These are phyloP conservation scores for Nephrotoma appendiculata DNA, from an alignment of 2,888 invertebrate species.

Conservation along the genomic window DNA sequence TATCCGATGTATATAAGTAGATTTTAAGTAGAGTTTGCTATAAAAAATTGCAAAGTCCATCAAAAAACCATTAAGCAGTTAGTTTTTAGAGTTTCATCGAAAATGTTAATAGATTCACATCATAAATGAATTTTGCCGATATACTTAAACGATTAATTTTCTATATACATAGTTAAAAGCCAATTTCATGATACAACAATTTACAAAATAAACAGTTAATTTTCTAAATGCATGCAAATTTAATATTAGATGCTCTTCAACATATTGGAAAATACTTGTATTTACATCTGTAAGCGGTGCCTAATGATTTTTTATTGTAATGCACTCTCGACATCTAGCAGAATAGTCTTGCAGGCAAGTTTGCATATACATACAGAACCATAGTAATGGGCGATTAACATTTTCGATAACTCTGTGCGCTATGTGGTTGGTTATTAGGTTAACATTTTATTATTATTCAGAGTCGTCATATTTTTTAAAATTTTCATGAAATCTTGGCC, in stretches of 20 bases:
- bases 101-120: background rate
- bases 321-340: background rate
- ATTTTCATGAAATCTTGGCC: background rate
- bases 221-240: background rate
- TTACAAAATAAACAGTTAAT: background rate
- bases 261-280: background rate
- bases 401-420: background rate
- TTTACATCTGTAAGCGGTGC: background rate
- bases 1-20: background rate
- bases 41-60: background rate
- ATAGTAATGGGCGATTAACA: background rate
- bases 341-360: background rate
- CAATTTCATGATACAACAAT: background rate
- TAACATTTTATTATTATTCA: background rate
- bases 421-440: background rate
- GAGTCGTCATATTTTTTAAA: background rate
- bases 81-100: background rate
- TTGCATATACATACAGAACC: background rate
- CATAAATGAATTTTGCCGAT: background rate
- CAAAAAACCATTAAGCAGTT: background rate
- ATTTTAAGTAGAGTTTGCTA: background rate
- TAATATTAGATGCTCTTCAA: background rate
- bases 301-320: background rate
- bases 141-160: too few relatives aligned
- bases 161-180: background rate